These are phyloP conservation scores for Aromia moschata DNA, from an alignment of 2,888 invertebrate species.

Conservation along the genomic window DNA sequence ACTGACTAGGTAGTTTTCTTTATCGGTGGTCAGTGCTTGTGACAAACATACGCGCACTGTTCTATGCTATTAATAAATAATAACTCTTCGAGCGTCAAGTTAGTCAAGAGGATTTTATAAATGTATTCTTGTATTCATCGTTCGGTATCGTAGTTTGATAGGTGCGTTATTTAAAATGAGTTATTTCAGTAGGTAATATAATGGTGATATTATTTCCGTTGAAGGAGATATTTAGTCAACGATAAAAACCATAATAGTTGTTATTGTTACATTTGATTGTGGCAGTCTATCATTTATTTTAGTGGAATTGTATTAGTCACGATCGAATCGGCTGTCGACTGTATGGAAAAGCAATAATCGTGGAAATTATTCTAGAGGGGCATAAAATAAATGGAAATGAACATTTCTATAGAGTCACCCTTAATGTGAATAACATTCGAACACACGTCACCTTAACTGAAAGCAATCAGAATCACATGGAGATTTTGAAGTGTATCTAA, in stretches of 20 bases:
- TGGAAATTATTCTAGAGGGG: too few species aligned
- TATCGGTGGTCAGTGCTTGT: constrained; percentile 15
- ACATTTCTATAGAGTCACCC: too few species aligned
- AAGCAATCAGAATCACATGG: too few species aligned
- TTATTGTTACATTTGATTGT: constrained; percentile 34
- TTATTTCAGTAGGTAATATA: constrained; percentile 29
- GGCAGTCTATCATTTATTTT: constrained; percentile 24
- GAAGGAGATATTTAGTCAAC: constrained; percentile 32
- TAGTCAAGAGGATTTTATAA: constrained; percentile 13
- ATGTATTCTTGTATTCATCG: constrained; percentile 25
- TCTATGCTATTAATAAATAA: constrained; percentile 19
- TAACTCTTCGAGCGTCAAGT: too few species aligned
- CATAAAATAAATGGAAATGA: too few species aligned
- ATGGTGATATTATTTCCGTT: constrained; percentile 32
- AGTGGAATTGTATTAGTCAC: constrained; percentile 25
- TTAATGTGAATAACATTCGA: too few species aligned
- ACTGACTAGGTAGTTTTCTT: constrained; percentile 17
- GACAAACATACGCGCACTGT: too few species aligned
- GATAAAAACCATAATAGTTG: constrained; percentile 36
- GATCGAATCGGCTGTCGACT: too few species aligned
- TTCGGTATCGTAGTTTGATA: constrained; percentile 12
- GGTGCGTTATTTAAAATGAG: constrained; percentile 6
- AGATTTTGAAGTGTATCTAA: too few species aligned
- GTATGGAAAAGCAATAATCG: constrained; percentile 1
- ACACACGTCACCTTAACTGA: too few species aligned